Conservation (phyloP, 2,888 invertebrate species). For the Apamea sordens region DNA sequence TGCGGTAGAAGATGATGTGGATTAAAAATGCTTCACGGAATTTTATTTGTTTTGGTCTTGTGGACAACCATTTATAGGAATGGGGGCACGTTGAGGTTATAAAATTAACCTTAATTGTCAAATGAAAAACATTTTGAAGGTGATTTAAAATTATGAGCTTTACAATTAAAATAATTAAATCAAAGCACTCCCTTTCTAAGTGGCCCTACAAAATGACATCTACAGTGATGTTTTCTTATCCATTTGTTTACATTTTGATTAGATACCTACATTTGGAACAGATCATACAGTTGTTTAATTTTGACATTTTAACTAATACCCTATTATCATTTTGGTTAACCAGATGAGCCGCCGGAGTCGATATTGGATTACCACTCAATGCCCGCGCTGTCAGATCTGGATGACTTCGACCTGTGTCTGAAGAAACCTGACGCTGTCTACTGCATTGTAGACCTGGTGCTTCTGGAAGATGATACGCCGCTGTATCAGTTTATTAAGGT, state of each 20-base stretch:
- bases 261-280: background rate
- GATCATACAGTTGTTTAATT: background rate
- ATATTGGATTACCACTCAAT: conserved; percentile 85
- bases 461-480: conserved; percentile 85
- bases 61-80: background rate
- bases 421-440: conserved; percentile 83
- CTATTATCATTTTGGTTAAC: background rate
- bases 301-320: background rate
- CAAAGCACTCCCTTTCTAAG: background rate
- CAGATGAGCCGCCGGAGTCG: conserved; percentile 70
- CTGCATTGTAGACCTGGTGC: conserved; percentile 85
- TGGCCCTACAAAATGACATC: background rate
- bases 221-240: background rate
- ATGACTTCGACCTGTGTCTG: conserved; percentile 85
- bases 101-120: background rate
- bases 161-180: background rate
- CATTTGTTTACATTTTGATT: background rate
- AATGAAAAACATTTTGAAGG: background rate
- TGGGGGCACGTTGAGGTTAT: background rate
- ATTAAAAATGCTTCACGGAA: background rate
- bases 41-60: background rate
- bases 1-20: background rate
- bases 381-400: conserved; percentile 85
- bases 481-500: conserved; percentile 86
- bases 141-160: background rate